These are phyloP conservation scores for Elgaria multicarinata DNA, from an alignment of 2,113 vertebrate genomes.

Conservation along the genomic window DNA sequence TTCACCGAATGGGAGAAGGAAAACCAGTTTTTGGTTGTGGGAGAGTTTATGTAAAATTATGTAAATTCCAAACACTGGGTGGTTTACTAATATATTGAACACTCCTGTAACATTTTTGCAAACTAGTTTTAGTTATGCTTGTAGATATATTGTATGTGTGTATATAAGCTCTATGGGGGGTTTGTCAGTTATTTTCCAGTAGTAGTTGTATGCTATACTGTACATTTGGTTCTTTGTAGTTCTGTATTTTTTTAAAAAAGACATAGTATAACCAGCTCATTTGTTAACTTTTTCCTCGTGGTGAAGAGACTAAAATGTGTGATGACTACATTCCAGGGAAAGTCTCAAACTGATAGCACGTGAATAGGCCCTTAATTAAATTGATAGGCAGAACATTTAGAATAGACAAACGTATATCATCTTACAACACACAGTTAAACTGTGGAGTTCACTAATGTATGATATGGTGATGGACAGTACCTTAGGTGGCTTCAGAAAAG, in stretches of 20 bases:
- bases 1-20: not conserved
- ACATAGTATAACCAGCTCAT: not conserved
- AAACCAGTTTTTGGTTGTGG: not conserved
- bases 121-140: not conserved
- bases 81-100: not conserved
- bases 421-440: not conserved
- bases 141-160: not conserved
- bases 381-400: not conserved
- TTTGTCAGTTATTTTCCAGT: not conserved
- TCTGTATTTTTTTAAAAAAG: not conserved
- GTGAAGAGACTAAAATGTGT: not conserved
- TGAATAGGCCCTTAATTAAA: not conserved
- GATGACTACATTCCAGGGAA: not conserved
- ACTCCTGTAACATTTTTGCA: not conserved
- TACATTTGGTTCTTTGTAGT: not conserved
- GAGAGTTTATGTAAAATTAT: not conserved
- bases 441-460: not conserved
- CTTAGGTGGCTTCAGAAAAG: not conserved
- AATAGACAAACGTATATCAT: not conserved
- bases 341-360: not conserved
- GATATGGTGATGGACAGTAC: not conserved
- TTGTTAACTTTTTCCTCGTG: not conserved
- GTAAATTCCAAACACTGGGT: not conserved
- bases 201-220: not conserved
- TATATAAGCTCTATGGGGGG: not conserved